Evolutionary conservation across 1,140 invertebrate species (phyloP).

Genomic region (Cotesia typhae): DNA sequence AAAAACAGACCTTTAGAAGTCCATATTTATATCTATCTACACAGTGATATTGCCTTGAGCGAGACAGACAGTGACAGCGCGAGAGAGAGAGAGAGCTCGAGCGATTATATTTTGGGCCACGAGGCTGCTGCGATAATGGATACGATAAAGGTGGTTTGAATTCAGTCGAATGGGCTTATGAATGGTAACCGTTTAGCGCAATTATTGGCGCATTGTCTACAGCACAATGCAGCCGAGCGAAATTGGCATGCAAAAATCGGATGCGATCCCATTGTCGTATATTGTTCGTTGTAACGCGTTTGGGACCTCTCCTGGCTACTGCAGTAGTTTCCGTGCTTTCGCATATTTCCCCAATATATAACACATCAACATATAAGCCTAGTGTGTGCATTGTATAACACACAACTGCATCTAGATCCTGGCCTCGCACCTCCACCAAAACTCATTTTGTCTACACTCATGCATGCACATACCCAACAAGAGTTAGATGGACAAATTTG

Average conservation of each 20-base stretch:
- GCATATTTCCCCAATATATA: slow-evolving; percentile 32
- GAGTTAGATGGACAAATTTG: neutral
- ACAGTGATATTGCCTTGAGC: too few species aligned
- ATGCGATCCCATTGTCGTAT: slow-evolving; percentile 62
- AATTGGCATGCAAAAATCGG: slow-evolving; percentile 67
- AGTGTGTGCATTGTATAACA: slow-evolving; percentile 4
- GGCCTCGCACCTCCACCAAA: neutral
- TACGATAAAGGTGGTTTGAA: slow-evolving; percentile 63
- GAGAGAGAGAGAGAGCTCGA: neutral
- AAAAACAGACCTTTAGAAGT: too few species aligned
- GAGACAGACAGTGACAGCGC: too few species aligned
- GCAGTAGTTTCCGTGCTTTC: slow-evolving; percentile 38
- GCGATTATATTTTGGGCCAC: slow-evolving; percentile 51
- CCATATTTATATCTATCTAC: too few species aligned
- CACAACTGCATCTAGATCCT: neutral
- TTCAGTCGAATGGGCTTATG: slow-evolving; percentile 63
- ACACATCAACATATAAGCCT: neutral
- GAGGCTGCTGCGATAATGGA: slow-evolving; percentile 59
- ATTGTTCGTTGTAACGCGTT: slow-evolving; percentile 56
- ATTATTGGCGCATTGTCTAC: slow-evolving; percentile 66
- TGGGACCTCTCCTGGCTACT: neutral
- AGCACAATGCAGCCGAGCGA: slow-evolving; percentile 59
- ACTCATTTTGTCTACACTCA: neutral
- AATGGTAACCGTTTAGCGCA: slow-evolving; percentile 65
- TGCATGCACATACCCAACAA: neutral